Conservation (phyloP, 2,797 vertebrate genomes). For the Takifugu rubripes region DNA sequence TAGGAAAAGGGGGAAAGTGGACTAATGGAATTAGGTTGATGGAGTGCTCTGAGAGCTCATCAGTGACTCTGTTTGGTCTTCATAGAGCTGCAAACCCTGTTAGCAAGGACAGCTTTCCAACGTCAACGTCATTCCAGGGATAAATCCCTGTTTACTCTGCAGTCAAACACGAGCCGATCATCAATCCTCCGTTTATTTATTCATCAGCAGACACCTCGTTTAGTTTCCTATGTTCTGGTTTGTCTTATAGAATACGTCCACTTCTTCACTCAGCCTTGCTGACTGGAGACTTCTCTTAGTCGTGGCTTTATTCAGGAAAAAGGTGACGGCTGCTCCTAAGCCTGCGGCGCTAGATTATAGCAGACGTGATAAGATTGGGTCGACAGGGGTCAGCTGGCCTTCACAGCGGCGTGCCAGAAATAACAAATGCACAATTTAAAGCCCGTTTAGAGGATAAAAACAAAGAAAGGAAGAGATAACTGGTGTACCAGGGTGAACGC, state of each 20-base stretch:
- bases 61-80: conserved; percentile 65
- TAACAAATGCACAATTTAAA: conserved; percentile 16
- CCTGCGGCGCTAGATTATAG: too few species aligned
- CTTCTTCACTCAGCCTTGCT: too few species aligned
- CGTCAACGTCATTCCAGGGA: conserved; percentile 51
- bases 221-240: too few species aligned
- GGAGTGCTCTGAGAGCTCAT: conserved; percentile 57
- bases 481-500: conserved; percentile 50
- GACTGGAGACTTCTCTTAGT: too few species aligned
- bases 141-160: conserved; percentile 36
- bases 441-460: conserved; percentile 7
- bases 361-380: too few species aligned
- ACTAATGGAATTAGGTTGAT: conserved; percentile 68
- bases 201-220: too few species aligned
- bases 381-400: too few species aligned
- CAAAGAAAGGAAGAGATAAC: conserved; percentile 35
- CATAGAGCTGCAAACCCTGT: conserved; percentile 59
- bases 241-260: too few species aligned
- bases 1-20: conserved; percentile 32
- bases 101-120: conserved; percentile 63
- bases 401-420: background rate
- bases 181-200: too few species aligned
- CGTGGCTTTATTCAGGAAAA: too few species aligned
- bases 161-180: conserved; percentile 25
- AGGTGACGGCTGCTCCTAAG: too few species aligned